Evolutionary conservation across 2,888 invertebrate species (phyloP).

Genomic region (Sarcophaga rosellei): DNA sequence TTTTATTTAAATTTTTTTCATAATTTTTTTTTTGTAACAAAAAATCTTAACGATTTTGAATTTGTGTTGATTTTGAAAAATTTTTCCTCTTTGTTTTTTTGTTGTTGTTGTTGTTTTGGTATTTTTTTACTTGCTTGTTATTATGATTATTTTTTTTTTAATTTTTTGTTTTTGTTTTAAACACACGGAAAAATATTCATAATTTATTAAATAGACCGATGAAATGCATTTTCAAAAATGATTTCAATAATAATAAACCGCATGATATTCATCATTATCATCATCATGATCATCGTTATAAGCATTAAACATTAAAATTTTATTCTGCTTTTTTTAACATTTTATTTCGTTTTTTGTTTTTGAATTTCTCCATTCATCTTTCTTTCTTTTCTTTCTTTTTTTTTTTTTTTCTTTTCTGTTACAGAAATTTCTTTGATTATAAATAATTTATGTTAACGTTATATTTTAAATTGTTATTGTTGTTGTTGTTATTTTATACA

Average conservation of each 20-base stretch:
- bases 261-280: slow-evolving; percentile 27
- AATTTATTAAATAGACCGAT: slow-evolving; percentile 65
- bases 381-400: neutral
- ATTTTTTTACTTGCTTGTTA: slow-evolving; percentile 10
- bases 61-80: neutral
- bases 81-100: neutral
- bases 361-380: neutral
- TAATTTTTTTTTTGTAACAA: neutral
- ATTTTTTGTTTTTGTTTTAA: neutral
- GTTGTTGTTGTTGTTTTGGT: too few species aligned
- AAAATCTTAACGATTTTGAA: neutral
- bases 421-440: slow-evolving; percentile 48
- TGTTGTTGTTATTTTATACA: slow-evolving; percentile 5
- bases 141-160: neutral
- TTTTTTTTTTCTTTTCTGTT: slow-evolving; percentile 11
- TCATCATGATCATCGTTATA: neutral
- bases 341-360: slow-evolving; percentile 3
- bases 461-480: slow-evolving; percentile 10
- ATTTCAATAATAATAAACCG: neutral
- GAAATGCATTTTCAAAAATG: slow-evolving; percentile 54
- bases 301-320: slow-evolving; percentile 31
- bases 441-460: slow-evolving; percentile 61
- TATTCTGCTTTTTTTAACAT: slow-evolving; percentile 27
- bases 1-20: neutral
- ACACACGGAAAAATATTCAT: slow-evolving; percentile 36